Percentiles rank a stretch among this genome's conserved stretches.
Evolutionary conservation across 2,888 invertebrate genomes (phyloP).

Genomic region (Zele albiditarsus): DNA sequence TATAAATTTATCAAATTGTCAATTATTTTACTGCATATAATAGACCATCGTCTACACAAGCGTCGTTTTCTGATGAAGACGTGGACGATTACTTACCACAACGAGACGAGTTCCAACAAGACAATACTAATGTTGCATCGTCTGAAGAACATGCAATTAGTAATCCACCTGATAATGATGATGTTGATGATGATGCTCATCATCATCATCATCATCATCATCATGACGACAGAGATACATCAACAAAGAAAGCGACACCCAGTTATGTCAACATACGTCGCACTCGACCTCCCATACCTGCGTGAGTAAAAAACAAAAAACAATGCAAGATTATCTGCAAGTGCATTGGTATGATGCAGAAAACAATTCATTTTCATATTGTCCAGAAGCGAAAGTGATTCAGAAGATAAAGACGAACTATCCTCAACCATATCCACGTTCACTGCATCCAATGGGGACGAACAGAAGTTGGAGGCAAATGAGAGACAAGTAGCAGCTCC

Average conservation of each 20-base stretch:
- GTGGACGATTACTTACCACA: constrained; percentile 58
- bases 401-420: constrained; percentile 53
- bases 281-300: constrained; percentile 60
- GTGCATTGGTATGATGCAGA: background rate
- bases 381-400: constrained; percentile 59
- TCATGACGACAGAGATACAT: constrained; percentile 43
- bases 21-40: constrained; percentile 40
- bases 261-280: constrained; percentile 69
- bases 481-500: constrained; percentile 52
- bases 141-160: constrained; percentile 63
- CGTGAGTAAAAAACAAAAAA: constrained; percentile 48
- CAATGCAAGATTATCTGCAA: constrained; percentile 44
- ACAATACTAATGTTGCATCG: constrained; percentile 72
- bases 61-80: constrained; percentile 52
- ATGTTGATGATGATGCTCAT: constrained; percentile 43
- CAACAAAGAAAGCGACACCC: constrained; percentile 54
- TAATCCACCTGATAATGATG: constrained; percentile 56
- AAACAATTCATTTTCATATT: constrained; percentile 27
- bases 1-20: constrained; percentile 53
- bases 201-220: constrained; percentile 43
- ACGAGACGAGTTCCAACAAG: constrained; percentile 64
- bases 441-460: constrained; percentile 25
- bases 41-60: constrained; percentile 55
- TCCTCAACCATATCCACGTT: background rate
- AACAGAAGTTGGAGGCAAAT: constrained; percentile 33